Evolutionary conservation across 2,888 invertebrate genomes (phyloP).

Genomic region (Nasonovia ribisnigri): DNA sequence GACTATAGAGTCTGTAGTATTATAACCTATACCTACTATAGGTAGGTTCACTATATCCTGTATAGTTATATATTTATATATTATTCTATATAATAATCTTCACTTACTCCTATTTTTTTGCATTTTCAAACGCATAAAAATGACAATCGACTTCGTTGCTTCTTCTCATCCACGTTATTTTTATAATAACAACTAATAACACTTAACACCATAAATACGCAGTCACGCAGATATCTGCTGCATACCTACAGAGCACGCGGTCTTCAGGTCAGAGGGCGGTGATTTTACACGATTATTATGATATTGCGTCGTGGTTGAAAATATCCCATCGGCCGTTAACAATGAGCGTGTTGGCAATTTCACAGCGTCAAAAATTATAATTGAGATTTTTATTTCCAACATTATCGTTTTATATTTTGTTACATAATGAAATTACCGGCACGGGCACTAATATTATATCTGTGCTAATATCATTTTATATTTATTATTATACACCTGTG

Average conservation of each 20-base stretch:
- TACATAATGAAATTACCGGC: not conserved
- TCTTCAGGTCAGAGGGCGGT: not conserved
- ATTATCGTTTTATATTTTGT: constrained; percentile 20
- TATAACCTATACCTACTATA: not conserved
- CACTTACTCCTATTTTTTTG: not conserved
- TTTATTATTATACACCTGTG: not conserved
- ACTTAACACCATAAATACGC: not conserved
- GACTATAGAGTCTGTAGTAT: not conserved
- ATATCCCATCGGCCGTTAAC: constrained; percentile 19
- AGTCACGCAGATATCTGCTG: not conserved
- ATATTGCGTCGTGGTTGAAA: not conserved
- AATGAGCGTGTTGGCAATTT: constrained; percentile 35
- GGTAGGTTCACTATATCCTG: not conserved
- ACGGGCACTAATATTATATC: not conserved
- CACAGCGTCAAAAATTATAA: constrained; percentile 37
- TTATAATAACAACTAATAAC: not conserved
- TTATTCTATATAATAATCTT: not conserved
- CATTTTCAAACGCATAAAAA: not conserved
- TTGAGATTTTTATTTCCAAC: constrained; percentile 27
- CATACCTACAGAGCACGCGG: not conserved
- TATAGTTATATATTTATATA: not conserved
- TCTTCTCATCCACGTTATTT: not conserved
- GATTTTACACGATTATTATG: constrained; percentile 8
- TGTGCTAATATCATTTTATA: not conserved
- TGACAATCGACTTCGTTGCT: not conserved